Conservation (phyloP, 2,888 invertebrate genomes). For the Drosophila subquinaria region DNA sequence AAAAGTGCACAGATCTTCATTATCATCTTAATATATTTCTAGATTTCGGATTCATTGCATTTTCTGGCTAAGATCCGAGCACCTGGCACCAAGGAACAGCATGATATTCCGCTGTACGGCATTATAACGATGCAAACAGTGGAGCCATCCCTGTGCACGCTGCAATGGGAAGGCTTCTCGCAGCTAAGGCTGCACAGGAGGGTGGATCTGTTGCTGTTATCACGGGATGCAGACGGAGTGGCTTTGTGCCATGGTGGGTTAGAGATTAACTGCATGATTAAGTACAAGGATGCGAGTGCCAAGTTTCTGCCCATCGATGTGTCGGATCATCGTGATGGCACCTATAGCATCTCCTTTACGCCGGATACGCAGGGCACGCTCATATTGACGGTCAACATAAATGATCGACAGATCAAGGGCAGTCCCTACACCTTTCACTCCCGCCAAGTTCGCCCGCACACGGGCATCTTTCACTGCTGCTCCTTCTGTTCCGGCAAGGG, state of each 20-base stretch:
- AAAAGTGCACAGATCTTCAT: neutral
- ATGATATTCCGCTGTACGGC: conserved; percentile 86
- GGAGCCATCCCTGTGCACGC: conserved; percentile 87
- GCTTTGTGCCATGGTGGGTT: conserved; percentile 90
- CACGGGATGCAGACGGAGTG: conserved; percentile 88
- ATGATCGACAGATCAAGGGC: conserved; percentile 89
- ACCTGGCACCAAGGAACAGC: conserved; percentile 84
- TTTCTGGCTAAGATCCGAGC: conserved; percentile 87
- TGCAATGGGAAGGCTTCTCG: conserved; percentile 86
- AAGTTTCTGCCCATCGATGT: conserved; percentile 86
- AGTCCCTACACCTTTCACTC: conserved; percentile 90
- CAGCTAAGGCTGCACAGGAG: conserved; percentile 88
- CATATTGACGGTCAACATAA: conserved; percentile 88
- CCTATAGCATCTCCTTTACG: conserved; percentile 88
- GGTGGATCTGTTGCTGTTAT: conserved; percentile 88
- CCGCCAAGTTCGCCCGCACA: conserved; percentile 88
- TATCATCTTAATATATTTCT: neutral
- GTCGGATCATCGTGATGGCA: conserved; percentile 88
- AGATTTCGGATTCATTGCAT: conserved; percentile 86
- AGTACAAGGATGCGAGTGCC: conserved; percentile 87
- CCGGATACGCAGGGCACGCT: conserved; percentile 89
- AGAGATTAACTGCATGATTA: conserved; percentile 87
- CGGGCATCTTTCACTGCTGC: conserved; percentile 92
- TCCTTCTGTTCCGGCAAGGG: conserved; percentile 93
- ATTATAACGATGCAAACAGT: conserved; percentile 89